Conservation (phyloP, 2,888 invertebrate species). For the Mesoligia furuncula region DNA sequence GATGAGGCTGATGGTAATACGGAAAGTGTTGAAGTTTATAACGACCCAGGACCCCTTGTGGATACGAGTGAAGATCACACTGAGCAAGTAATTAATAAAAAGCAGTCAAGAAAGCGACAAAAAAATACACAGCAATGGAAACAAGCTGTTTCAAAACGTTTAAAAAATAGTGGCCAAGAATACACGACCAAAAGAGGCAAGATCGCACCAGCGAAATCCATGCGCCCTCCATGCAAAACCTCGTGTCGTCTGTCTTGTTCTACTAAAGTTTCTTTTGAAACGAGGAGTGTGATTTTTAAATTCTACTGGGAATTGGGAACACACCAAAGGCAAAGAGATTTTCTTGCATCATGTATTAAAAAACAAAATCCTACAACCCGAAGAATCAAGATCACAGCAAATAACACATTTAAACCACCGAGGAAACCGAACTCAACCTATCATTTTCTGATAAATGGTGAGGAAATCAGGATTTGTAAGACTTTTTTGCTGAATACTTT, state of each 20-base stretch:
- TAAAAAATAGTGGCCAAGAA: constrained; percentile 56
- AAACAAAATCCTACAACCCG: constrained; percentile 49
- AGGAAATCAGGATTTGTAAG: constrained; percentile 59
- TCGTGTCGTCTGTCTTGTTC: constrained; percentile 55
- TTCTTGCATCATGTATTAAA: constrained; percentile 59
- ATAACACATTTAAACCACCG: constrained; percentile 44
- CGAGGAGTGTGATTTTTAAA: constrained; percentile 53
- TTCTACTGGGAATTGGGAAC: constrained; percentile 56
- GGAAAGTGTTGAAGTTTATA: neutral
- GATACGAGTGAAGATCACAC: constrained; percentile 34
- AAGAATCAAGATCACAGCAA: constrained; percentile 49
- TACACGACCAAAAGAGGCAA: constrained; percentile 51
- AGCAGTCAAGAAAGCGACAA: constrained; percentile 50
- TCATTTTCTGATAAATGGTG: constrained; percentile 49
- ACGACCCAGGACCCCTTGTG: constrained; percentile 32
- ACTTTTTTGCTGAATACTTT: neutral
- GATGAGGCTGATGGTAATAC: neutral
- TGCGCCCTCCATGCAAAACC: constrained; percentile 53
- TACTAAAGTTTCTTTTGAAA: constrained; percentile 53
- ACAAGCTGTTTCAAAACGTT: constrained; percentile 50
- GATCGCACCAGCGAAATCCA: constrained; percentile 48
- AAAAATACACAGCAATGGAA: constrained; percentile 54
- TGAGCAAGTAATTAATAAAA: constrained; percentile 43
- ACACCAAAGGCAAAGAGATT: constrained; percentile 55
- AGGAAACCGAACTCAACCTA: constrained; percentile 61